Conservation (phyloP, 1,140 invertebrate species). For the Dendrolimus punctatus region DNA sequence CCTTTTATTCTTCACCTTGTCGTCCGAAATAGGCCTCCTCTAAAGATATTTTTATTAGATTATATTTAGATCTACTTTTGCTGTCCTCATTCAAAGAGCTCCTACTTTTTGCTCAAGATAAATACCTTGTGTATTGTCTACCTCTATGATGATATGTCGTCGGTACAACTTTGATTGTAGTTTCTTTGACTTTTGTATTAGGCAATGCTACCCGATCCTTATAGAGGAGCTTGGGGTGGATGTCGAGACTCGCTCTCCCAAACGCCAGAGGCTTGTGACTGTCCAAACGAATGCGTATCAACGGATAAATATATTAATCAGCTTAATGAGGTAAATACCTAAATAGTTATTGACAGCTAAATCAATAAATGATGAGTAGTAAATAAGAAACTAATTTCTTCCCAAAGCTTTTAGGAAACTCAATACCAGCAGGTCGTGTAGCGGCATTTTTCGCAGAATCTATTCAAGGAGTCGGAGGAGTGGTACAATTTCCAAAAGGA, state of each 20-base stretch:
- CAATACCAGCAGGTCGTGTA: conserved; percentile 80
- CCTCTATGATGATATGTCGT: too few species aligned
- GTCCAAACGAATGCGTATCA: conserved; percentile 79
- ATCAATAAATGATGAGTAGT: too few species aligned
- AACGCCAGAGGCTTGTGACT: conserved; percentile 79
- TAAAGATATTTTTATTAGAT: too few species aligned
- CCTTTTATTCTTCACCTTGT: too few species aligned
- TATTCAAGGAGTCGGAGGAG: conserved; percentile 88
- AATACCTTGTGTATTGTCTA: too few species aligned
- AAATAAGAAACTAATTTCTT: too few species aligned
- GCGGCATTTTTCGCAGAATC: conserved; percentile 90
- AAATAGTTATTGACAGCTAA: neutral
- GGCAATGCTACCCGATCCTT: conserved; percentile 80
- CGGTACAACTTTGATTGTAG: neutral
- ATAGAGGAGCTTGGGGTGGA: conserved; percentile 91
- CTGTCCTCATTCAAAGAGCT: too few species aligned
- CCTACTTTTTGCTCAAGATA: too few species aligned
- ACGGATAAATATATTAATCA: conserved; percentile 86
- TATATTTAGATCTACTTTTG: too few species aligned
- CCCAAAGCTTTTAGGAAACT: conserved; percentile 77
- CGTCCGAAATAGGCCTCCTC: too few species aligned
- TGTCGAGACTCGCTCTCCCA: conserved; percentile 93
- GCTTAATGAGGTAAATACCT: conserved; percentile 76
- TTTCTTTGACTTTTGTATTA: conserved; percentile 1
- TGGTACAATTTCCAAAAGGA: conserved; percentile 92